Percentiles rank a stretch among this genome's conserved stretches.
These are phyloP conservation scores for Pachypeltis micranthus DNA, from an alignment of 1,140 invertebrate species.

Conservation along the genomic window DNA sequence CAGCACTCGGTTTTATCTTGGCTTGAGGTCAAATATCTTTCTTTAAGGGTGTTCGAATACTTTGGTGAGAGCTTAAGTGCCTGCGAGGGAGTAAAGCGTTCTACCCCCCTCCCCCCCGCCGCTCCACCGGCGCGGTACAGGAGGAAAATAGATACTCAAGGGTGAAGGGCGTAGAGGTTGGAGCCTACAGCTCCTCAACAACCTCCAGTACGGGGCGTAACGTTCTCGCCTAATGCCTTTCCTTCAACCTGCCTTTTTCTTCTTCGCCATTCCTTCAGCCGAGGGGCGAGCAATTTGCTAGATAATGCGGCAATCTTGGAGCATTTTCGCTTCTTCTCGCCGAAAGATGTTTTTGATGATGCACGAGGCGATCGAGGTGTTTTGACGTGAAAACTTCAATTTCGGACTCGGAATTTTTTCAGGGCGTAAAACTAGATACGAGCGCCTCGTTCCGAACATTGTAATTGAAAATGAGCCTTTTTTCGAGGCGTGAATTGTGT, in stretches of 20 bases:
- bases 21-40: slow-evolving; percentile 1
- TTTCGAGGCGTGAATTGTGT: too few species aligned
- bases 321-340: neutral
- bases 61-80: slow-evolving; percentile 11
- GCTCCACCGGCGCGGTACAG: too few species aligned
- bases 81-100: slow-evolving; percentile 7
- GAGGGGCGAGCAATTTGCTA: neutral
- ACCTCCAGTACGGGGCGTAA: neutral
- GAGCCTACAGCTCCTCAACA: neutral
- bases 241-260: neutral
- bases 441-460: too few species aligned
- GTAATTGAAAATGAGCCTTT: too few species aligned
- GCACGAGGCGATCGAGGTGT: too few species aligned
- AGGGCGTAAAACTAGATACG: neutral
- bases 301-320: neutral
- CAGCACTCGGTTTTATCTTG: too few species aligned
- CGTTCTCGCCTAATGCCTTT: slow-evolving; percentile 7
- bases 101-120: neutral
- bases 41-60: neutral
- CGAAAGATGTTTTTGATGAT: too few species aligned
- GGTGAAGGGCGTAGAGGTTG: neutral
- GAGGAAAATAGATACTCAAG: neutral
- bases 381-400: too few species aligned
- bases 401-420: neutral
- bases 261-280: neutral